Conservation (phyloP, 2,113 vertebrate species). For the Antechinus stuartii region DNA sequence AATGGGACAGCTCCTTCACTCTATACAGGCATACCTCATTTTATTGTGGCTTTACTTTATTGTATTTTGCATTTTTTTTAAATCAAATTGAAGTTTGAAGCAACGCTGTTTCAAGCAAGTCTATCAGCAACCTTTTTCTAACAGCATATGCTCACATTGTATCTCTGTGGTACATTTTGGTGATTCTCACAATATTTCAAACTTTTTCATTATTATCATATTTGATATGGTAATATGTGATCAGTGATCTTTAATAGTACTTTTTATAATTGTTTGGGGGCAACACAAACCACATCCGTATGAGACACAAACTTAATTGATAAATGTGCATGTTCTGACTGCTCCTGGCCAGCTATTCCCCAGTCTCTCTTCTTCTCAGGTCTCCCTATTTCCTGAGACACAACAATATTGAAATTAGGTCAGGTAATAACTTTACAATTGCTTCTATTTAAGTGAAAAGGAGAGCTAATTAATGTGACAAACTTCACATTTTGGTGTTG, state of each 20-base stretch:
- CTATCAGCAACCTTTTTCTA: not conserved
- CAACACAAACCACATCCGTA: not conserved
- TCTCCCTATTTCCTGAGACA: not conserved
- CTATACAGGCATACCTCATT: not conserved
- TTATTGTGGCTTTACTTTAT: not conserved
- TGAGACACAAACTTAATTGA: not conserved
- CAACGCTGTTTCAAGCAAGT: not conserved
- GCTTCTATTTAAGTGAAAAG: not conserved
- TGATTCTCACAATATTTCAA: not conserved
- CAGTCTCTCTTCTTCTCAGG: not conserved
- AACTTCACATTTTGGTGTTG: not conserved
- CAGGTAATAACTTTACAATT: not conserved
- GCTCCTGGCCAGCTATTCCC: not conserved
- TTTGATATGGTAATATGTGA: not conserved
- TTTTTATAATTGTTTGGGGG: not conserved
- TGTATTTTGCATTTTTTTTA: not conserved
- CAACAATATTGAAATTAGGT: not conserved
- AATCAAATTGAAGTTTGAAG: not conserved
- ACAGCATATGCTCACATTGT: not conserved
- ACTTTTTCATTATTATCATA: not conserved
- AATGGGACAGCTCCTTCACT: not conserved
- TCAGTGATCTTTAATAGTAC: not conserved
- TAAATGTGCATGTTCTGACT: not conserved
- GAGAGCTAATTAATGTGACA: not conserved
- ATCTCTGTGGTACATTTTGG: not conserved